phyloP scores from a whole-genome alignment of 2,113 vertebrate genomes.

The Pontoporia blainvillei region DNA sequence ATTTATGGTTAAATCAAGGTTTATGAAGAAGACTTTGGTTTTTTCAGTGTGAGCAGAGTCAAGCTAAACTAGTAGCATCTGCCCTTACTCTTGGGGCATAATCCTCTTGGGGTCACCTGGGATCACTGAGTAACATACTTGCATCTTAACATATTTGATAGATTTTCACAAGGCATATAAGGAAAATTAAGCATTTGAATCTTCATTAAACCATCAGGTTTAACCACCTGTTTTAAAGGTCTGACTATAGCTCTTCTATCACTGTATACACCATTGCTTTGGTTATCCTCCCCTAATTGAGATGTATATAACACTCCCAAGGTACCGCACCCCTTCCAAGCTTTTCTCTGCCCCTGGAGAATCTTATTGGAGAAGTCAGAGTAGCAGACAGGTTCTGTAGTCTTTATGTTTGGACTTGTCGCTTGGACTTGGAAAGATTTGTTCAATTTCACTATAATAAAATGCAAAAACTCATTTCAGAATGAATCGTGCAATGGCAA shows the following conservation, averaged over 20 bases:
- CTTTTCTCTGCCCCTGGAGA: constrained; percentile 43
- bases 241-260: background rate
- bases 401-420: background rate
- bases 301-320: constrained; percentile 46
- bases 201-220: background rate
- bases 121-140: background rate
- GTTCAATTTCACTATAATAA: background rate
- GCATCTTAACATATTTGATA: background rate
- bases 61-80: background rate
- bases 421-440: constrained; percentile 39
- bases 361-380: constrained; percentile 38
- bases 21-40: background rate
- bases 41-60: background rate
- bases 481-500: background rate
- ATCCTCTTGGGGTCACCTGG: background rate
- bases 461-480: background rate
- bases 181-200: background rate
- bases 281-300: constrained; percentile 44
- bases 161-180: background rate
- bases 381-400: background rate
- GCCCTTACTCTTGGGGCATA: background rate
- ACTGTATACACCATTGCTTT: constrained; percentile 23
- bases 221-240: constrained; percentile 10
- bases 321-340: constrained; percentile 38
- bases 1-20: background rate